These are phyloP conservation scores for Reinhardtius hippoglossoides DNA, from an alignment of 2,113 vertebrate genomes.

Conservation along the genomic window DNA sequence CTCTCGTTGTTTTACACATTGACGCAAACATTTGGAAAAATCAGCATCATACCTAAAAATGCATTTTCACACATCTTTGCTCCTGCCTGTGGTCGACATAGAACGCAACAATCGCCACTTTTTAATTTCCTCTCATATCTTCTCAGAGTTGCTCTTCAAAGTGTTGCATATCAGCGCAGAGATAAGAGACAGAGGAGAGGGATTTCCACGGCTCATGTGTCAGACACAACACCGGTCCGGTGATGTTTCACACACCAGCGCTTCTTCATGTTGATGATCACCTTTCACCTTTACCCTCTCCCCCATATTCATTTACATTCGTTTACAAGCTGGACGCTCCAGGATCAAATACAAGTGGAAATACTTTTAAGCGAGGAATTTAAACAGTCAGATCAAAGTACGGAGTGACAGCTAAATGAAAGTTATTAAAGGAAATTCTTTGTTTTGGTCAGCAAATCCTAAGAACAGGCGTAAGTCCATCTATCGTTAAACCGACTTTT, in stretches of 20 bases:
- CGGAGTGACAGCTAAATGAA: not conserved
- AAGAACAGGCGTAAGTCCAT: not conserved
- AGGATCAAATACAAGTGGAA: not conserved
- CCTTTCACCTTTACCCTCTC: conserved; percentile 8
- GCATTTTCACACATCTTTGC: not conserved
- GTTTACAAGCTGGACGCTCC: conserved; percentile 1
- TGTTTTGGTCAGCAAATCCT: not conserved
- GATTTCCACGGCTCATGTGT: conserved; percentile 50
- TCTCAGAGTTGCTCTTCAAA: conserved; percentile 64
- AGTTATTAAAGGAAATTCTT: not conserved
- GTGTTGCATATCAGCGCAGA: conserved; percentile 64
- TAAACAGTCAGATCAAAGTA: not conserved
- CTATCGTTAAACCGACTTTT: not conserved
- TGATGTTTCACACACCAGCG: conserved; percentile 66
- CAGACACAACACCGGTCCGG: conserved; percentile 60
- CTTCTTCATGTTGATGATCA: conserved; percentile 36
- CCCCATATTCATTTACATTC: not conserved
- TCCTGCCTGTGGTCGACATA: conserved; percentile 5
- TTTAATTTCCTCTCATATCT: conserved; percentile 60
- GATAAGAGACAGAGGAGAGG: conserved; percentile 70
- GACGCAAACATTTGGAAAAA: conserved; percentile 3
- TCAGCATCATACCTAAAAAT: not conserved
- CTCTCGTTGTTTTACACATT: not conserved
- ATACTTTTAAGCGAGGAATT: conserved; percentile 3
- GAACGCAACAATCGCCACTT: conserved; percentile 40